Evolutionary conservation across 1,140 invertebrate species (phyloP).

Genomic region (Heliothis subflexa): DNA sequence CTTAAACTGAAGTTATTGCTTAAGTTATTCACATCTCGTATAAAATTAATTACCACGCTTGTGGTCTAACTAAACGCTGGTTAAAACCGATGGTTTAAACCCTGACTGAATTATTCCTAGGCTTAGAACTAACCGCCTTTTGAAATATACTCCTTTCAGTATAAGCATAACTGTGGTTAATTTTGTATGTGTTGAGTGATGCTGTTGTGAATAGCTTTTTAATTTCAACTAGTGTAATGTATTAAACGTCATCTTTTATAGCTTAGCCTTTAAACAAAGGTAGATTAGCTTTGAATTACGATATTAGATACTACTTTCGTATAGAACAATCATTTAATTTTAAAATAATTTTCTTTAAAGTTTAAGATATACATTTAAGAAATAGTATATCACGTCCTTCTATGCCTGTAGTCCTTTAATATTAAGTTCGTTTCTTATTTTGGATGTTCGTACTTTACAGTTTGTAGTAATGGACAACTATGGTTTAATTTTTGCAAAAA

Average conservation of each 20-base stretch:
- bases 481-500: too few relatives aligned
- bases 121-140: neutral
- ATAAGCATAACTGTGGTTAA: neutral
- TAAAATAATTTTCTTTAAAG: neutral
- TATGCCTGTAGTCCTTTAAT: too few relatives aligned
- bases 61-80: neutral
- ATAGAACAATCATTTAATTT: neutral
- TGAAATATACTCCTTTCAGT: neutral
- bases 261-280: neutral
- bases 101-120: neutral
- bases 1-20: too few relatives aligned
- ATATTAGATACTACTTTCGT: neutral
- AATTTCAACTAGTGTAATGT: neutral
- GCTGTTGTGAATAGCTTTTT: neutral
- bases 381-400: too few relatives aligned
- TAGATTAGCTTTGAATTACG: neutral
- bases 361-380: neutral
- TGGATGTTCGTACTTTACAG: too few relatives aligned
- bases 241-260: neutral
- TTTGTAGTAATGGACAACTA: too few relatives aligned
- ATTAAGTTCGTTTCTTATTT: too few relatives aligned
- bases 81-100: neutral
- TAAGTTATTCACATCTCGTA: neutral
- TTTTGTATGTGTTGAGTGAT: neutral
- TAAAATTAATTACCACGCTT: neutral